These are phyloP conservation scores for Colossoma macropomum DNA, from an alignment of 2,113 vertebrate species.

Conservation along the genomic window DNA sequence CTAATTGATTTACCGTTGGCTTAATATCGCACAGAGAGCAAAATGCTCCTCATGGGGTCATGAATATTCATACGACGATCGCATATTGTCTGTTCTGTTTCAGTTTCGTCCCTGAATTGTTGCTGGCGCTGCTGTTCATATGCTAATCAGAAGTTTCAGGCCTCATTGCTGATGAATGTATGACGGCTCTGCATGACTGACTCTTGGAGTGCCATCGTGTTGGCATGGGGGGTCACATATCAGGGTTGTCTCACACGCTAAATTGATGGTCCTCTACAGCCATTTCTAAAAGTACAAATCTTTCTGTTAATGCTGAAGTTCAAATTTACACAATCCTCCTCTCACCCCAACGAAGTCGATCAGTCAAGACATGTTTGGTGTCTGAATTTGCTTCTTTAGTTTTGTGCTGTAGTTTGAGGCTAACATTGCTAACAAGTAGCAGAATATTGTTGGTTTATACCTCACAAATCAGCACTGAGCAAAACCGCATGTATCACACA, in stretches of 20 bases:
- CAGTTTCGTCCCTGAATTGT: slow-evolving; percentile 6
- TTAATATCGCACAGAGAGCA: slow-evolving; percentile 24
- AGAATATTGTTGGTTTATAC: no score
- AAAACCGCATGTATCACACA: no score
- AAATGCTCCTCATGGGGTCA: slow-evolving; percentile 35
- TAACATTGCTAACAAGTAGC: no score
- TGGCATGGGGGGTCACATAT: neutral
- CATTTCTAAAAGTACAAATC: no score
- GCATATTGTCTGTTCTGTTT: neutral
- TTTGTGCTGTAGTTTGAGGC: no score
- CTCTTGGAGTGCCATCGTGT: neutral
- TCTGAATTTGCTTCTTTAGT: no score
- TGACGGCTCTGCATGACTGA: slow-evolving; percentile 7
- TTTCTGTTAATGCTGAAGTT: no score
- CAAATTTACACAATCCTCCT: no score
- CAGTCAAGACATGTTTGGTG: no score
- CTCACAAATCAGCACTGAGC: no score
- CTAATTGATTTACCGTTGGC: neutral
- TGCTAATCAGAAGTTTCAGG: slow-evolving; percentile 25
- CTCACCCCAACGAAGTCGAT: no score
- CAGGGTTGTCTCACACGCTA: neutral
- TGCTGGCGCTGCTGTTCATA: slow-evolving; percentile 21
- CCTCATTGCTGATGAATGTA: neutral
- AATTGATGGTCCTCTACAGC: no score
- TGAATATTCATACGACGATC: slow-evolving; percentile 28